Percentiles rank a stretch among this genome's conserved stretches.
Evolutionary conservation across 2,797 vertebrate genomes (phyloP).

Genomic region (Macrochelys suwanniensis): DNA sequence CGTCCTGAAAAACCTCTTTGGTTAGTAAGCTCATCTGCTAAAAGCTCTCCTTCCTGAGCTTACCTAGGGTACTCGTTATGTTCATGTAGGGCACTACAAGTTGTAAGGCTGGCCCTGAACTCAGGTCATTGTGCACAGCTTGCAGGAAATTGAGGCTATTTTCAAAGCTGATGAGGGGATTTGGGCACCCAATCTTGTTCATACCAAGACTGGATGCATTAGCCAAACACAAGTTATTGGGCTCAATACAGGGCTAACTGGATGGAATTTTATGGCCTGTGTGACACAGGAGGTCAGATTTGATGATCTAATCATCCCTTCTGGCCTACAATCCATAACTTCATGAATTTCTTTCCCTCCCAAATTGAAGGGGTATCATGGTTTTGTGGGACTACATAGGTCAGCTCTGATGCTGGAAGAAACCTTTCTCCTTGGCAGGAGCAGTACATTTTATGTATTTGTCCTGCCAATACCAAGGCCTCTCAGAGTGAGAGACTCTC

Average conservation of each 20-base stretch:
- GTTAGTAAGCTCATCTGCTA: not conserved
- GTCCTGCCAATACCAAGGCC: slow-evolving; percentile 69
- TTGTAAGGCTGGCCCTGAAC: not conserved
- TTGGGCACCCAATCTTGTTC: not conserved
- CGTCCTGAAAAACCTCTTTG: not conserved
- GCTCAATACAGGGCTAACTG: not conserved
- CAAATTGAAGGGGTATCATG: slow-evolving; percentile 2
- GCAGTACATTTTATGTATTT: slow-evolving; percentile 72
- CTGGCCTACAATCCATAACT: not conserved
- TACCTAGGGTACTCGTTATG: not conserved
- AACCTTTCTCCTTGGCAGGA: slow-evolving; percentile 68
- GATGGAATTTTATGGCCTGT: not conserved
- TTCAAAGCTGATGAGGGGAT: not conserved
- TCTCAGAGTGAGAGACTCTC: slow-evolving; percentile 74
- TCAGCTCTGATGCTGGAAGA: slow-evolving; percentile 58
- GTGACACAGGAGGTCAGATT: not conserved
- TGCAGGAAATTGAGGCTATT: not conserved
- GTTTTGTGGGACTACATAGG: slow-evolving; percentile 36
- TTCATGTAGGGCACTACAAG: not conserved
- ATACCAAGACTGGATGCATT: not conserved
- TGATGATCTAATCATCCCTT: not conserved
- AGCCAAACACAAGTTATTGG: not conserved
- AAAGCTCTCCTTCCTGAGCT: not conserved
- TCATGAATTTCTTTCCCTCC: not conserved
- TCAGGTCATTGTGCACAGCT: not conserved